Evolutionary conservation across 2,888 invertebrate genomes (phyloP).

Genomic region (Elegia similella): DNA sequence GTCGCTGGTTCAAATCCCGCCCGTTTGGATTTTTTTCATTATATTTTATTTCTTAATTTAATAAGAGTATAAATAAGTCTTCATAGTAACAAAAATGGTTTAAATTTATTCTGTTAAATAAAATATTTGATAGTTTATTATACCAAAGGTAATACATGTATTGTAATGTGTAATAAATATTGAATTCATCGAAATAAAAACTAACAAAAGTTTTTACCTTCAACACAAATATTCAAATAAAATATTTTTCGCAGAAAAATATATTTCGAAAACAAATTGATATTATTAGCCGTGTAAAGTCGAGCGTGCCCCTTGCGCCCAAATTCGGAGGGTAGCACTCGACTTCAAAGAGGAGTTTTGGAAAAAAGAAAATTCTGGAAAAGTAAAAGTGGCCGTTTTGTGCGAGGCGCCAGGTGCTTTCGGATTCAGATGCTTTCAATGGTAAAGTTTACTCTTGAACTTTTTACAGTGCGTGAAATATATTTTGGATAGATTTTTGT

Average conservation of each 20-base stretch:
- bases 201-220: too few relatives aligned
- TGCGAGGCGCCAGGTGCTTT: conserved; percentile 42
- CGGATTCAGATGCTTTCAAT: conserved; percentile 40
- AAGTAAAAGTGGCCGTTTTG: conserved; percentile 35
- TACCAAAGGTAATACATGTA: too few relatives aligned
- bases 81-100: too few relatives aligned
- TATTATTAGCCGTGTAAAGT: conserved; percentile 30
- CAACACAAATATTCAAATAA: neutral
- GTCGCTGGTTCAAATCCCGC: too few relatives aligned
- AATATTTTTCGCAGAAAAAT: neutral
- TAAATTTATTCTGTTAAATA: too few relatives aligned
- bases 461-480: conserved; percentile 29
- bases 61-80: too few relatives aligned
- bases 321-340: conserved; percentile 56
- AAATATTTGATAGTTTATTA: too few relatives aligned
- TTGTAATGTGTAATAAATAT: too few relatives aligned
- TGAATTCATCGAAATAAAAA: too few relatives aligned
- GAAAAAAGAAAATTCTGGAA: conserved; percentile 46
- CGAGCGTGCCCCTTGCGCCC: conserved; percentile 39
- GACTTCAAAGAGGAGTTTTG: conserved; percentile 55
- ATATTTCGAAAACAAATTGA: conserved; percentile 5
- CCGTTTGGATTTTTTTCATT: too few relatives aligned
- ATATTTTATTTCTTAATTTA: too few relatives aligned
- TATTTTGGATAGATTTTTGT: neutral
- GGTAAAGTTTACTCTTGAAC: conserved; percentile 38